phyloP scores from a whole-genome alignment of 2,888 invertebrate genomes.

The Caenorhabditis plicata region DNA sequence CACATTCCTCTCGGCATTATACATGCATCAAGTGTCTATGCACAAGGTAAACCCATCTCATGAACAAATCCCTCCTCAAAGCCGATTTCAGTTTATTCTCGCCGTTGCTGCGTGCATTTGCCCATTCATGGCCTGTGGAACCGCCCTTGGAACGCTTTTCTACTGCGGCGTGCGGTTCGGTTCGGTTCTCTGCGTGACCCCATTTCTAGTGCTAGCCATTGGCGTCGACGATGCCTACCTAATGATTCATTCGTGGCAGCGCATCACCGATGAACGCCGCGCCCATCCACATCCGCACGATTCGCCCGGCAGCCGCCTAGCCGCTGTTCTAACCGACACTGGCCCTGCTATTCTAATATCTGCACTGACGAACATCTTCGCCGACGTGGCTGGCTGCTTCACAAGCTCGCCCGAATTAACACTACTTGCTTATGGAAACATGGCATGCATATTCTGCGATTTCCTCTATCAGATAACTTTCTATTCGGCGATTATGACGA shows the following conservation, averaged over 20 bases:
- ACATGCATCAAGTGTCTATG: conserved; percentile 54
- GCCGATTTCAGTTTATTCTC: conserved; percentile 36
- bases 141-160: conserved; percentile 56
- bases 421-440: conserved; percentile 57
- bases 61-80: neutral
- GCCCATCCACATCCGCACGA: conserved; percentile 35
- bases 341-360: conserved; percentile 63
- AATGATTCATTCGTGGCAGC: conserved; percentile 63
- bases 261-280: conserved; percentile 44
- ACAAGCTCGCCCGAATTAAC: conserved; percentile 61
- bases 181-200: conserved; percentile 55
- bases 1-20: conserved; percentile 53
- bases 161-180: conserved; percentile 57
- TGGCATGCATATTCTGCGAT: conserved; percentile 54
- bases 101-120: conserved; percentile 60
- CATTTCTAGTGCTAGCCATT: conserved; percentile 60
- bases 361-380: conserved; percentile 59
- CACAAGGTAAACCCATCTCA: conserved; percentile 41
- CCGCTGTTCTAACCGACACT: conserved; percentile 54
- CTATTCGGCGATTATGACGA: conserved; percentile 58
- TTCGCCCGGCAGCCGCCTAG: conserved; percentile 42
- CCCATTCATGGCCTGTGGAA: conserved; percentile 63
- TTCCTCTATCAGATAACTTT: conserved; percentile 60
- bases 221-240: conserved; percentile 61
- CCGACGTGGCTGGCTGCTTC: conserved; percentile 59